Evolutionary conservation across 1,140 invertebrate species (phyloP).

Genomic region (Elymnias hypermnestra): DNA sequence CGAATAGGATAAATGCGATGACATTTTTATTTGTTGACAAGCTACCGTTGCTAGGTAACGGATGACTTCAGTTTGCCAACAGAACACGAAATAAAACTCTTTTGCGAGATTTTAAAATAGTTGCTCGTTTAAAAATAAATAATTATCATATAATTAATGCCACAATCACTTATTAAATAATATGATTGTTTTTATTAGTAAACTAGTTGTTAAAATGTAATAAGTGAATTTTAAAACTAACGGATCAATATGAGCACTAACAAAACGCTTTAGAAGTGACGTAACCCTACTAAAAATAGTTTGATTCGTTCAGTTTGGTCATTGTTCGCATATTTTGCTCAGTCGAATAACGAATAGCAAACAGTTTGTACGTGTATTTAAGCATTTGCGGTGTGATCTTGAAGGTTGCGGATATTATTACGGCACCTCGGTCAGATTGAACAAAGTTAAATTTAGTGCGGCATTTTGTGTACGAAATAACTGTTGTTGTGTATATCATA

Average conservation of each 20-base stretch:
- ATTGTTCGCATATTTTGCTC: constrained; percentile 16
- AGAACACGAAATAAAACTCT: too few species aligned
- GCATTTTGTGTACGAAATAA: constrained; percentile 13
- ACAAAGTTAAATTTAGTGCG: constrained; percentile 25
- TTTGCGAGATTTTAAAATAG: too few species aligned
- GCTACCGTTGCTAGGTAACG: constrained; percentile 47
- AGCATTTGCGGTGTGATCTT: constrained; percentile 16
- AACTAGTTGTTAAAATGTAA: too few species aligned
- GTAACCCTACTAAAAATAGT: constrained; percentile 58
- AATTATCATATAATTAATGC: too few species aligned
- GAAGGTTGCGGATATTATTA: constrained; percentile 28
- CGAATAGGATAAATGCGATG: constrained; percentile 25
- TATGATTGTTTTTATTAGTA: too few species aligned
- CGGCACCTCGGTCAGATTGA: constrained; percentile 14
- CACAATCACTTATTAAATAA: too few species aligned
- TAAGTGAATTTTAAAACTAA: too few species aligned
- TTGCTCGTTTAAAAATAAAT: too few species aligned
- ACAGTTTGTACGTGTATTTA: constrained; percentile 22
- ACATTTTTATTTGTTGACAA: constrained; percentile 26
- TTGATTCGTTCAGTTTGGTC: constrained; percentile 31
- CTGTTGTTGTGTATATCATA: constrained; percentile 15
- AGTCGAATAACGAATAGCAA: constrained; percentile 24
- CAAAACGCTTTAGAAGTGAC: constrained; percentile 46
- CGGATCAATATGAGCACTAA: too few species aligned
- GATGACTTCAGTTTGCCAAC: too few species aligned